Percentiles rank a stretch among this genome's conserved stretches.
Evolutionary conservation across 1,140 invertebrate species (phyloP).

Genomic region (Doryteuthis pealeii): DNA sequence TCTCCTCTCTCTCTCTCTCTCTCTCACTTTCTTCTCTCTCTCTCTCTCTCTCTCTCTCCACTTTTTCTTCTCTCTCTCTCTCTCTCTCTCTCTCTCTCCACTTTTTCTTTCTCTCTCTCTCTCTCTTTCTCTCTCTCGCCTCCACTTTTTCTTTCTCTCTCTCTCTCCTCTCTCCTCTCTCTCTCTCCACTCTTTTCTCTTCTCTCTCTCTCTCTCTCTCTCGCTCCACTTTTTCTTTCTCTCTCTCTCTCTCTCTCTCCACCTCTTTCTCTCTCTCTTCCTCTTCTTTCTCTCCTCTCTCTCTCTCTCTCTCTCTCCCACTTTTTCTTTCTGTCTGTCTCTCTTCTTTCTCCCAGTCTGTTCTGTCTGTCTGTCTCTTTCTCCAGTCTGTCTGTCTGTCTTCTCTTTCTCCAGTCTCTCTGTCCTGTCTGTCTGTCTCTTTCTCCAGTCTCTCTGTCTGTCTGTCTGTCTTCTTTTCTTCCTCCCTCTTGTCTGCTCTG

Average conservation of each 20-base stretch:
- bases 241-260: neutral
- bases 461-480: too few species aligned
- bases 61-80: constrained; percentile 20
- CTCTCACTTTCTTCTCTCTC: too few species aligned
- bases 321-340: neutral
- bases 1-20: neutral
- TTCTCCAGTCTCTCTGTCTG: too few species aligned
- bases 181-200: neutral
- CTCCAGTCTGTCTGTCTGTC: too few species aligned
- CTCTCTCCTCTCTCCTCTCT: constrained; percentile 7
- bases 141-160: constrained; percentile 20
- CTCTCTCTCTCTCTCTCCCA: neutral
- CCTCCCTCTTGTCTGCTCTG: too few species aligned
- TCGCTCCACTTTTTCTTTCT: neutral
- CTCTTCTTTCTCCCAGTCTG: neutral
- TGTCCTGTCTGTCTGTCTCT: too few species aligned
- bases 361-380: neutral
- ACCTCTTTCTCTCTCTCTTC: neutral
- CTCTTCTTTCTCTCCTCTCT: neutral
- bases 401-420: too few species aligned
- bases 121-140: too few species aligned
- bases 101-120: too few species aligned
- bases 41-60: too few species aligned
- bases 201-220: too few species aligned
- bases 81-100: constrained; percentile 21